Conservation (phyloP, 2,113 vertebrate species). For the Morphnarchus princeps region DNA sequence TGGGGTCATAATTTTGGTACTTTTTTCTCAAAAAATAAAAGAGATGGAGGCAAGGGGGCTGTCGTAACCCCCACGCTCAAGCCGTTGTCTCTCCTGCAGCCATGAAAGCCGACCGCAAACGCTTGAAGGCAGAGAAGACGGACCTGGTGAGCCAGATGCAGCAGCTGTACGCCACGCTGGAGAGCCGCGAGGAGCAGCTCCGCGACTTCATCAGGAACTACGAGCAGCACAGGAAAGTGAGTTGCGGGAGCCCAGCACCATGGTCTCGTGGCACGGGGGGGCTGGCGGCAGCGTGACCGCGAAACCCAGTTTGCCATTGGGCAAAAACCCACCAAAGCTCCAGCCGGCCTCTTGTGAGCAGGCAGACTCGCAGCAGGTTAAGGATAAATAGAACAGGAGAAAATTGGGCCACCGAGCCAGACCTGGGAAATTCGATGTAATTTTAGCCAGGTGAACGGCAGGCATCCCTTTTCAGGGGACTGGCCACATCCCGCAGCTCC, state of each 20-base stretch:
- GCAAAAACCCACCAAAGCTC: neutral
- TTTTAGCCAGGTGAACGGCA: neutral
- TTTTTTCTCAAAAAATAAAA: neutral
- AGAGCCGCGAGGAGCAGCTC: conserved; percentile 96
- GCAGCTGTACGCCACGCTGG: conserved; percentile 95
- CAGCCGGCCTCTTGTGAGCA: neutral
- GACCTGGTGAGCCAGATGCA: conserved; percentile 99
- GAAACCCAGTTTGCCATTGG: fast-evolving
- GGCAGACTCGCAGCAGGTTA: no score
- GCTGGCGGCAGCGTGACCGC: fast-evolving
- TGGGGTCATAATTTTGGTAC: fast-evolving
- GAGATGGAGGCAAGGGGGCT: neutral
- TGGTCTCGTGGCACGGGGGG: fast-evolving
- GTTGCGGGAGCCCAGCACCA: neutral
- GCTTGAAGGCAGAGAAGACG: conserved; percentile 91
- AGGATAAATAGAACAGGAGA: neutral
- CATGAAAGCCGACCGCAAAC: conserved; percentile 96
- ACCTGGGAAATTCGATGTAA: fast-evolving
- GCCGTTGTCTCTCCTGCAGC: conserved; percentile 66
- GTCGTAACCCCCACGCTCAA: fast-evolving
- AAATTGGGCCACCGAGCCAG: neutral
- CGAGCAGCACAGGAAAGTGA: conserved; percentile 95
- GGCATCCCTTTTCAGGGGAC: neutral
- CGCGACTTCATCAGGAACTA: conserved; percentile 98
- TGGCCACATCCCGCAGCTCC: fast-evolving